phyloP scores from a whole-genome alignment of 1,140 invertebrate genomes.

The Agraylea sexmaculata region DNA sequence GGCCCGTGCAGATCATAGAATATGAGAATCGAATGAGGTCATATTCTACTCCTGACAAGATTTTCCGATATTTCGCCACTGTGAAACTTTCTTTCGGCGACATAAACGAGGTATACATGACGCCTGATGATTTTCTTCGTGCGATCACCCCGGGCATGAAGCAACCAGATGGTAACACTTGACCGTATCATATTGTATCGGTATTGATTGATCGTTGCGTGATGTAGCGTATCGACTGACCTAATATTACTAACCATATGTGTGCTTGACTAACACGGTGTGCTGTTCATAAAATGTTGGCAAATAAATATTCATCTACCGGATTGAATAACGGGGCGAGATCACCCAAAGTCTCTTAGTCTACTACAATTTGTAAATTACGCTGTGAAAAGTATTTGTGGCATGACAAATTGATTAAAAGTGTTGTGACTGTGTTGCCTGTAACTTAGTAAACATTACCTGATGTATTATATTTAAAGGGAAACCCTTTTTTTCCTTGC shows the following conservation, averaged over 20 bases:
- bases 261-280: too few species aligned
- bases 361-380: too few species aligned
- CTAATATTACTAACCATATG: too few species aligned
- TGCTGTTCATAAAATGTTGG: too few species aligned
- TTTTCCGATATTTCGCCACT: conserved; percentile 99
- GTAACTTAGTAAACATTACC: neutral
- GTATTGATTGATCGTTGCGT: too few species aligned
- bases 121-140: conserved; percentile 93
- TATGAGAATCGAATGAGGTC: conserved; percentile 95
- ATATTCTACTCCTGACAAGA: conserved; percentile 97
- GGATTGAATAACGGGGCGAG: too few species aligned
- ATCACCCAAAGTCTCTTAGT: too few species aligned
- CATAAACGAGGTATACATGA: conserved; percentile 86
- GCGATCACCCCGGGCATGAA: conserved; percentile 93
- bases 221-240: too few species aligned
- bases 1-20: conserved; percentile 88
- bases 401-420: too few species aligned
- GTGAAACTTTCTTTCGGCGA: conserved; percentile 67
- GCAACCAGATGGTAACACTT: conserved; percentile 83
- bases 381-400: too few species aligned
- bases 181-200: neutral
- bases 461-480: neutral
- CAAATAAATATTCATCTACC: too few species aligned
- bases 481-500: conserved; percentile 8
- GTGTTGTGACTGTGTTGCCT: too few species aligned